Base-by-base conservation (phyloP, 2,888 invertebrate species). In the Blastobasis adustella region DNA sequence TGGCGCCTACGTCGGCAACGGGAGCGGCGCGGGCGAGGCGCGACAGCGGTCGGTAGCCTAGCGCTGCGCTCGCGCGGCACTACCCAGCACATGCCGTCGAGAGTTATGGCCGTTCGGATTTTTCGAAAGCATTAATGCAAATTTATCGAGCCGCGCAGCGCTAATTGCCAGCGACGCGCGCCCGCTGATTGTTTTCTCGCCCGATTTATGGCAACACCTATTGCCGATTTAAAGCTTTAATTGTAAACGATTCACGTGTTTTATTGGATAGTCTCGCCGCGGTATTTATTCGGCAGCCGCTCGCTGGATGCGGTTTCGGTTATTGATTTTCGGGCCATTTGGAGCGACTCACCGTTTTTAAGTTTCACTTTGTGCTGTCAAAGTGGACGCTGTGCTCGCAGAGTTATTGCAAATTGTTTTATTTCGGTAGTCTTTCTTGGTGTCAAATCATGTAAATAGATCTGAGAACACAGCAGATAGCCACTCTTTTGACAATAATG, bases 191-290 rank as follows among this genome's bases (percentile, higher is more conserved):
- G 88, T 88, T 88, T 87, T 82, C 86, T 79, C 79, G 69, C 75
- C 76, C 82, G 73, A 88, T 88, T 88, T 88, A 88, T 88, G 82
- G 86, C 88, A 87, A 87, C 88, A 87, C 88, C 88, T 87, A 87
- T 87, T 85, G 87, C 87, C 87, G 87, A 87, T 88, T 87, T 87
- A 87, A 88, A 82, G 87, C 82, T 82, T 87, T 87, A 88, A 88
- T 88, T 87, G 87, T 86, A 84, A 87, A 84, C 87, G 85, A 85
- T 87, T 83, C 83, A 73, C 79, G 82, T 88, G 87, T 83, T 88
- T 88, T 88, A 88, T 88, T 86, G 87, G 86, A 87, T 88, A 87
- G 88, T 84, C 83, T 66, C 69, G 56, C 45, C 43, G 40, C 77
- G 69, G 77, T 85, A 85, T 88, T 87, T 86, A 86, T 87, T 80